phyloP scores from a whole-genome alignment of 2,797 vertebrate genomes.

The Helarctos malayanus region DNA sequence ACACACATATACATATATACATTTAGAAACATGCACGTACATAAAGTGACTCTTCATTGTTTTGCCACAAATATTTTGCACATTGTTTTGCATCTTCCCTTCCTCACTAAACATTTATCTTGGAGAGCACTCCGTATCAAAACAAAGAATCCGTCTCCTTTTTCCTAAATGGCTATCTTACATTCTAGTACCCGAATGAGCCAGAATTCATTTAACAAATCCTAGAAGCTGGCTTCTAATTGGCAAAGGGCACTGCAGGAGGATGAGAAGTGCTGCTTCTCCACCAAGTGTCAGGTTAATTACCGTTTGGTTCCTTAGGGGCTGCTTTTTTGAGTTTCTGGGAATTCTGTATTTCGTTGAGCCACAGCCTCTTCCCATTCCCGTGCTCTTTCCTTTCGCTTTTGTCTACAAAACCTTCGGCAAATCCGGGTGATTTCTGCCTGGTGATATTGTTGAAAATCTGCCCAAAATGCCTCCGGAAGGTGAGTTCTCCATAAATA shows the following conservation, averaged over 20 bases:
- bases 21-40: not conserved
- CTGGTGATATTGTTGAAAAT: not conserved
- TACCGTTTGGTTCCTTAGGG: not conserved
- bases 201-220: slow-evolving; percentile 21
- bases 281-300: not conserved
- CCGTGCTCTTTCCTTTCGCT: not conserved
- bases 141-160: not conserved
- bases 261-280: not conserved
- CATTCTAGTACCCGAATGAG: not conserved
- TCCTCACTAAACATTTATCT: slow-evolving; percentile 42
- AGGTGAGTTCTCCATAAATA: slow-evolving; percentile 21
- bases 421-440: slow-evolving; percentile 7
- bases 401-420: not conserved
- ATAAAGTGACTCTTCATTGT: not conserved
- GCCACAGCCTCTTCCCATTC: not conserved
- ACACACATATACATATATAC: not conserved
- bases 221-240: not conserved
- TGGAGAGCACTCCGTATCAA: not conserved
- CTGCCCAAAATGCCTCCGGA: not conserved
- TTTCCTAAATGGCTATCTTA: not conserved
- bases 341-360: not conserved
- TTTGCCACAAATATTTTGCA: slow-evolving; percentile 23
- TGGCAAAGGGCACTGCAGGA: not conserved
- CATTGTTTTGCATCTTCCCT: not conserved
- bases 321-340: not conserved